phyloP scores from a whole-genome alignment of 2,888 invertebrate species.

The Unio delphinus region DNA sequence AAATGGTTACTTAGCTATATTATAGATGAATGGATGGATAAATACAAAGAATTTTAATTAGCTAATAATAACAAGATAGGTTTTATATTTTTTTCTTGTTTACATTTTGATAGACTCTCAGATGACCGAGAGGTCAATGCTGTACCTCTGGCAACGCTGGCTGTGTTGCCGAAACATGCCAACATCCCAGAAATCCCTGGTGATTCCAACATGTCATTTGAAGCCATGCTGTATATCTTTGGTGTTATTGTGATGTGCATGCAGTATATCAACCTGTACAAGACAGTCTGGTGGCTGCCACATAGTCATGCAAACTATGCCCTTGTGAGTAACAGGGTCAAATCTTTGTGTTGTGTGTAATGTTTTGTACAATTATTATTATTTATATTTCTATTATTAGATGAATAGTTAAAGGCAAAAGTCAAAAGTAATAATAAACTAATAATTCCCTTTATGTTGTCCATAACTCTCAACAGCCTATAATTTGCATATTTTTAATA shows the following conservation, averaged over 20 bases:
- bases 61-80: no score
- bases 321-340: conserved; percentile 78
- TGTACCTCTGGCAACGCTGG: conserved; percentile 61
- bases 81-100: neutral
- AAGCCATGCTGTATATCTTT: conserved; percentile 87
- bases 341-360: conserved; percentile 1
- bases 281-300: conserved; percentile 97
- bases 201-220: conserved; percentile 88
- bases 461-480: no score
- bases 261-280: conserved; percentile 94
- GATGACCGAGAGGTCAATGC: conserved; percentile 59
- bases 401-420: conserved; percentile 1
- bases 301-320: conserved; percentile 90
- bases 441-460: neutral
- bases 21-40: neutral
- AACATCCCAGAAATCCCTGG: conserved; percentile 76
- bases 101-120: conserved; percentile 39
- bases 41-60: neutral
- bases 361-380: neutral
- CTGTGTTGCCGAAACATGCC: conserved; percentile 67
- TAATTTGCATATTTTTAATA: no score
- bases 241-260: conserved; percentile 81
- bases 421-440: neutral
- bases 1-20: neutral
- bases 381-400: conserved; percentile 1